Base-by-base conservation (phyloP, 2,113 vertebrate genomes). In the Bubalus kerabau region DNA sequence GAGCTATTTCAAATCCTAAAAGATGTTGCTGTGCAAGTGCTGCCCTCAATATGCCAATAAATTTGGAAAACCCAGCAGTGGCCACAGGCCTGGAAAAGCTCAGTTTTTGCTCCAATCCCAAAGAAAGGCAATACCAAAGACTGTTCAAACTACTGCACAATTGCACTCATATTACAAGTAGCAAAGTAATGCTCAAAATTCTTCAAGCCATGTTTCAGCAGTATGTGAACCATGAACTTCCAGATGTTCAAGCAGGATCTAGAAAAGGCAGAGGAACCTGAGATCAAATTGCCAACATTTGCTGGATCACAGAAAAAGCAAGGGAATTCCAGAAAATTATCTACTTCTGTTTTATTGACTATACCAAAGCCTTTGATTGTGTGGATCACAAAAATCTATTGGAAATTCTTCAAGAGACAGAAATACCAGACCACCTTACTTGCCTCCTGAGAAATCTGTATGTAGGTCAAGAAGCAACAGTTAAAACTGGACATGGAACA, bases 111-210 rank as follows among this genome's bases (percentile, higher is more conserved):
- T 40, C 10, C 67, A 71, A 40, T 71, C 67, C n/a, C 67, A 71
- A 71, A 71, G 67, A 71, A 71, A 71, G 67, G 10, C 67, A 71
- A 6, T 12, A 12, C 0, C n/a, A 71, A 36, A 71, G n/a, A 23
- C 1, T 71, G 67, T 71, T 40, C 9, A 71, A 71, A 71, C n/a
- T 71, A 40, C 10, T 0, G 0, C 19, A 71, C 10, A 40, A 40
- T 23, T 40, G 67, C 0, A 23, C n/a, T 23, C 19, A 40, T 40
- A n/a, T 71, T 71, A 71, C n/a, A 40, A 71, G 19, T 40, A 71
- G 10, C 67, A 23, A 40, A 71, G 19, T 40, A 23, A 6, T 71
- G n/a, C 67, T 71, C n/a, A 71, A 71, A 71, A 71, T 71, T 71
- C 67, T 71, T 36, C n/a, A 71, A 40, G 19, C n/a, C n/a, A 12